phyloP scores from a whole-genome alignment of 2,888 invertebrate species.

The Zhuqinia jingwanae region DNA sequence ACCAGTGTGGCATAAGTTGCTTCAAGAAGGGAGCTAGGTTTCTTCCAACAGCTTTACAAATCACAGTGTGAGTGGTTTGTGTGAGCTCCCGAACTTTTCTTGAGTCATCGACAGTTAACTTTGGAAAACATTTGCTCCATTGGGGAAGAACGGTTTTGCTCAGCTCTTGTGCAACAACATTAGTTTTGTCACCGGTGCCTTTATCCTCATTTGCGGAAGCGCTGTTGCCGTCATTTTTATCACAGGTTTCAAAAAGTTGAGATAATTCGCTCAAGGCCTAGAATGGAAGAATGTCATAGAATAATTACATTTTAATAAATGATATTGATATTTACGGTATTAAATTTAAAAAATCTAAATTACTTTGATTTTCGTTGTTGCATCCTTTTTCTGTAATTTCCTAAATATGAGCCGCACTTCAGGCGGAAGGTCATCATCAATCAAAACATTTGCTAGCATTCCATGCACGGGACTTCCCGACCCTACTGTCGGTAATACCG shows the following conservation, averaged over 20 bases:
- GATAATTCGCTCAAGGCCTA: slow-evolving; percentile 74
- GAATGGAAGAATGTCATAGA: neutral
- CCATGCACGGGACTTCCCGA: slow-evolving; percentile 54
- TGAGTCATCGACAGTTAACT: slow-evolving; percentile 74
- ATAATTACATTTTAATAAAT: too few species aligned
- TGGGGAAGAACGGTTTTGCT: slow-evolving; percentile 61
- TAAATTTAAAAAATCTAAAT: too few species aligned
- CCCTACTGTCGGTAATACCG: slow-evolving; percentile 40
- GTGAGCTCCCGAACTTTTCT: slow-evolving; percentile 75
- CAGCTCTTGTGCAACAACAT: slow-evolving; percentile 44
- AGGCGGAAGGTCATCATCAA: slow-evolving; percentile 72
- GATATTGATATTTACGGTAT: too few species aligned
- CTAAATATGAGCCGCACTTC: slow-evolving; percentile 75
- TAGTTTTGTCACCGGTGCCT: neutral
- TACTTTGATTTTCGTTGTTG: slow-evolving; percentile 77
- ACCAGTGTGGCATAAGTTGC: slow-evolving; percentile 90
- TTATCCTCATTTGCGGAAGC: neutral
- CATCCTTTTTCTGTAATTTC: slow-evolving; percentile 78
- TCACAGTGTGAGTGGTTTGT: slow-evolving; percentile 65
- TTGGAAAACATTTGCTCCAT: slow-evolving; percentile 66
- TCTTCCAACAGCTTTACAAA: slow-evolving; percentile 84
- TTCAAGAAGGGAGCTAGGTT: slow-evolving; percentile 90
- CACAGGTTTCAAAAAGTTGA: slow-evolving; percentile 42
- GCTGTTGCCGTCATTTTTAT: neutral
- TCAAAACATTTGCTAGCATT: slow-evolving; percentile 57